These are phyloP conservation scores for Homarus americanus DNA, from an alignment of 1,140 invertebrate species.

Conservation along the genomic window DNA sequence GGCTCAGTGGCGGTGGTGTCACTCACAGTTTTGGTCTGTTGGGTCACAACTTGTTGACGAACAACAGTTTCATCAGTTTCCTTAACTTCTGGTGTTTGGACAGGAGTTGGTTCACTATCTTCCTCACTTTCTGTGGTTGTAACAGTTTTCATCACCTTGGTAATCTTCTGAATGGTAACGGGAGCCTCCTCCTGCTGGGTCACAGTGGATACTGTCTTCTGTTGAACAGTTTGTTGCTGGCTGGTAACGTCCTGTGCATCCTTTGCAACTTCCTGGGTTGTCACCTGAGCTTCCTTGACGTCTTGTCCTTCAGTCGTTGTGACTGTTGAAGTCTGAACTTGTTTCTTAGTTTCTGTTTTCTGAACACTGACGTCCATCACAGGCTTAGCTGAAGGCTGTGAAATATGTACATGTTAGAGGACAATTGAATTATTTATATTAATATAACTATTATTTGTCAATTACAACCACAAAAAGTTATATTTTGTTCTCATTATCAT, in stretches of 20 bases:
- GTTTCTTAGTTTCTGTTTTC: slow-evolving; percentile 43
- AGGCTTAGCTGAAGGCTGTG: not conserved
- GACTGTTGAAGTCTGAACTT: slow-evolving; percentile 16
- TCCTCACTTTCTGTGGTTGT: no score
- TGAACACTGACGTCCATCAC: slow-evolving; percentile 12
- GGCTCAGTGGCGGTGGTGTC: not conserved
- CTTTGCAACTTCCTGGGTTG: not conserved
- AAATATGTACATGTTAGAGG: not conserved
- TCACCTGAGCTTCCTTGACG: slow-evolving; percentile 7
- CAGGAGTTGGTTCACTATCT: no score
- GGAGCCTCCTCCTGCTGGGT: not conserved
- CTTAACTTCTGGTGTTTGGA: no score
- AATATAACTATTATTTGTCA: no score
- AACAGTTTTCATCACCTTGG: no score
- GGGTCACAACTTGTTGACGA: not conserved
- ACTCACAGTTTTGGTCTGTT: not conserved
- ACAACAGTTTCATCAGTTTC: not conserved
- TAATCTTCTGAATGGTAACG: no score
- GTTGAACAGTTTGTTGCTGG: not conserved
- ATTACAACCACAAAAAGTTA: no score
- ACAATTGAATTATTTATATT: no score
- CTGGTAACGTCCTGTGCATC: not conserved
- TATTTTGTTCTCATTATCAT: no score
- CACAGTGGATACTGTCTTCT: slow-evolving; percentile 1
- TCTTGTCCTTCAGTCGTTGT: slow-evolving; percentile 19